A percentile compares a stretch with the other conserved stretches of the same genome.
phyloP scores from a whole-genome alignment of 2,888 invertebrate species.

The Eupithecia tripunctaria region DNA sequence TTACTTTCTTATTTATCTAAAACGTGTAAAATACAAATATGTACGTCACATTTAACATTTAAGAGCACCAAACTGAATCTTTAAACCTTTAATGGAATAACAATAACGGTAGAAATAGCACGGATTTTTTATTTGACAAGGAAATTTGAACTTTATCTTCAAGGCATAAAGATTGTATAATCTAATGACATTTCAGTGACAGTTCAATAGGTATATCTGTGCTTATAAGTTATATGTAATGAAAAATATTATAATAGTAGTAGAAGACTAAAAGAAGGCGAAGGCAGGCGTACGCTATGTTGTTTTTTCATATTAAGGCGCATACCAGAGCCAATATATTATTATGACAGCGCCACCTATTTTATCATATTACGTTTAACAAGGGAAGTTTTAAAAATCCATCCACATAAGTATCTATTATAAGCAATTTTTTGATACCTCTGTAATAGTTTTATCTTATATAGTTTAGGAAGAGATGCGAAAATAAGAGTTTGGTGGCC shows the following conservation, averaged over 20 bases:
- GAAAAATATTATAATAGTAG: background rate
- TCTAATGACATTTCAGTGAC: background rate
- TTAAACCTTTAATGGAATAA: background rate
- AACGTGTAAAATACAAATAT: constrained; percentile 14
- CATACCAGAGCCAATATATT: too few relatives aligned
- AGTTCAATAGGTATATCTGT: background rate
- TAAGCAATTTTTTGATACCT: too few relatives aligned
- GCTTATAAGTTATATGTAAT: background rate
- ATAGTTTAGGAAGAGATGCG: too few relatives aligned
- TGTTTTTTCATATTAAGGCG: background rate
- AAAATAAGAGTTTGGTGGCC: too few relatives aligned
- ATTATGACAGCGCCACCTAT: too few relatives aligned
- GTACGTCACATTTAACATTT: constrained; percentile 22
- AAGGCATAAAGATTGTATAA: background rate
- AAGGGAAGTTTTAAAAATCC: too few relatives aligned
- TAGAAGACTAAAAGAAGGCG: background rate
- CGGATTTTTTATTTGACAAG: background rate
- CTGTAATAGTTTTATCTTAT: too few relatives aligned
- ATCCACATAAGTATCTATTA: too few relatives aligned
- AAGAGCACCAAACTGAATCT: constrained; percentile 28
- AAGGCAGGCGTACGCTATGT: background rate
- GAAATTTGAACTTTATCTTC: background rate
- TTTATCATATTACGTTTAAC: too few relatives aligned
- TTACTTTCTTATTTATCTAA: constrained; percentile 5
- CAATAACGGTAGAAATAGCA: constrained; percentile 1